Conservation (phyloP, 2,113 vertebrate genomes). For the Amphiprion percula region DNA sequence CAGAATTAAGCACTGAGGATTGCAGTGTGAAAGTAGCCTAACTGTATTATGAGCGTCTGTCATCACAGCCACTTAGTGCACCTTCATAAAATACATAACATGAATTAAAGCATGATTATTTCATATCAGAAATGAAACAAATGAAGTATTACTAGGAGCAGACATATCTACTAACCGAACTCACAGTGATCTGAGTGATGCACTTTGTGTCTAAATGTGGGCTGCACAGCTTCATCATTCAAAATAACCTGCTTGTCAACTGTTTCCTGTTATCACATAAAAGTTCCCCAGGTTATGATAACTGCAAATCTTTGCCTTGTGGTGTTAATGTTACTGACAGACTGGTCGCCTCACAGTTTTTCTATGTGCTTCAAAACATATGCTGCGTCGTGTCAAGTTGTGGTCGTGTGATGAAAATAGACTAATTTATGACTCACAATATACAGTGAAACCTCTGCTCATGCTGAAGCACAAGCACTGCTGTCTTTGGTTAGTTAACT, state of each 20-base stretch:
- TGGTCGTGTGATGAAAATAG: constrained; percentile 58
- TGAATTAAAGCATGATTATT: neutral
- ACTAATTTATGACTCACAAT: constrained; percentile 21
- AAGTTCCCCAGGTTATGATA: constrained; percentile 62
- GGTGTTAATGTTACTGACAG: constrained; percentile 73
- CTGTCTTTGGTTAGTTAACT: neutral
- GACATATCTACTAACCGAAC: neutral
- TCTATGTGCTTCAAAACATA: constrained; percentile 46
- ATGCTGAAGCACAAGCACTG: neutral
- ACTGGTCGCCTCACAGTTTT: constrained; percentile 60
- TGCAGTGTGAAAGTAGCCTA: too few species aligned
- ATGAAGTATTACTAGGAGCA: neutral
- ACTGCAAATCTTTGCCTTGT: constrained; percentile 70
- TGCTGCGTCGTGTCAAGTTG: constrained; percentile 37
- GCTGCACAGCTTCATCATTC: neutral
- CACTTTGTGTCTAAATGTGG: neutral
- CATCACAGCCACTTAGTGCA: too few species aligned
- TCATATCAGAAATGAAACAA: neutral
- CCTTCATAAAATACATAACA: neutral
- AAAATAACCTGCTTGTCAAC: constrained; percentile 35
- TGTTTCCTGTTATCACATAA: constrained; percentile 35
- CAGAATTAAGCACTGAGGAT: too few species aligned
- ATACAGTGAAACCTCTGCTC: neutral
- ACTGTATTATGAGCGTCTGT: too few species aligned
- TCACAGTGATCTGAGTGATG: neutral